These are phyloP conservation scores for Thecophora atra DNA, from an alignment of 2,888 invertebrate species.

Conservation along the genomic window DNA sequence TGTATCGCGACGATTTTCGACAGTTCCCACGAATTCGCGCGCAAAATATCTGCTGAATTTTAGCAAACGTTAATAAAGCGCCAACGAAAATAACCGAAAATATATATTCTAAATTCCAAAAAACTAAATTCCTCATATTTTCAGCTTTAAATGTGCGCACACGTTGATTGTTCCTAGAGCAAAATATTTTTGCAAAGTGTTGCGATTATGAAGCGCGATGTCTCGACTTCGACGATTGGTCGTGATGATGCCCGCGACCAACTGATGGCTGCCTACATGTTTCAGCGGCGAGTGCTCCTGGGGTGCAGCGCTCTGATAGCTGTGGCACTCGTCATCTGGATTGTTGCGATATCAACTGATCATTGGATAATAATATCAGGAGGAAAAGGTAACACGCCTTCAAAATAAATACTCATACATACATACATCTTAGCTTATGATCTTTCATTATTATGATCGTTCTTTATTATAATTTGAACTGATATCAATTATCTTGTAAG, in stretches of 20 bases:
- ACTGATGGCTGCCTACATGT: constrained; percentile 71
- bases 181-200: constrained; percentile 9
- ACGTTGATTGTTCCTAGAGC: constrained; percentile 33
- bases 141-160: constrained; percentile 28
- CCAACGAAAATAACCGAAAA: constrained; percentile 29
- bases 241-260: constrained; percentile 70
- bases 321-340: constrained; percentile 76
- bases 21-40: constrained; percentile 32
- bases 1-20: constrained; percentile 17
- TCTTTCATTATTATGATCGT: too few species aligned
- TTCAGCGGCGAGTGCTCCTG: constrained; percentile 78
- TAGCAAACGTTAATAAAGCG: constrained; percentile 12
- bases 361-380: constrained; percentile 75
- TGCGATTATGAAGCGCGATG: constrained; percentile 59
- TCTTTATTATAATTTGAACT: too few species aligned
- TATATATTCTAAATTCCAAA: constrained; percentile 34
- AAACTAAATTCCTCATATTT: constrained; percentile 25
- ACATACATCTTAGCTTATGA: too few species aligned
- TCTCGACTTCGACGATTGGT: constrained; percentile 74
- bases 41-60: constrained; percentile 14
- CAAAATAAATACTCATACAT: too few species aligned
- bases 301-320: constrained; percentile 76
- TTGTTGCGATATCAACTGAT: constrained; percentile 77
- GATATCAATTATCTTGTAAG: too few species aligned
- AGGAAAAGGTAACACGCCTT: constrained; percentile 58